phyloP scores from a whole-genome alignment of 2,113 vertebrate species.

The Ploceus nigricollis region DNA sequence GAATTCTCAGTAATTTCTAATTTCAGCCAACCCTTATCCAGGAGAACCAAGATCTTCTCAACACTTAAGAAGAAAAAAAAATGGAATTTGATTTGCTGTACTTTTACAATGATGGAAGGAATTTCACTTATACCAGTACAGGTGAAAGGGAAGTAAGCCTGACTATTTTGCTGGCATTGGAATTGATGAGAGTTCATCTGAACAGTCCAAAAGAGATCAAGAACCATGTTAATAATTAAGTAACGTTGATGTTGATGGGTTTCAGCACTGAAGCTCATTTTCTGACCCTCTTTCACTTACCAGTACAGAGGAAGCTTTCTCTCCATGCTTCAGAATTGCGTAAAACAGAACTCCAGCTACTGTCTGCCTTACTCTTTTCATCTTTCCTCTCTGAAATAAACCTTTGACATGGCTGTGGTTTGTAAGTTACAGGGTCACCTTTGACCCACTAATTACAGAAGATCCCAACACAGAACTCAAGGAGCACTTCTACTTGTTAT shows the following conservation, averaged over 20 bases:
- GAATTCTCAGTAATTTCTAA: neutral
- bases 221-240: neutral
- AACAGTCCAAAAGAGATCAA: neutral
- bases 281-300: neutral
- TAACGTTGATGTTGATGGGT: neutral
- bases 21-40: neutral
- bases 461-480: neutral
- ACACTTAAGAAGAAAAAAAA: neutral
- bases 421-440: neutral
- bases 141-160: neutral
- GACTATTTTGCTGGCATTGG: neutral
- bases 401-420: neutral
- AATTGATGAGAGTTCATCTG: neutral
- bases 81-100: neutral
- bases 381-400: neutral
- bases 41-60: neutral
- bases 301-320: neutral
- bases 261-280: neutral
- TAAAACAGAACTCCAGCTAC: neutral
- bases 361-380: neutral
- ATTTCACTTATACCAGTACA: neutral
- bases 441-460: neutral
- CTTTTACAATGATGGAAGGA: neutral
- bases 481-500: neutral
- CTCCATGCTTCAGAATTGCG: neutral